Conservation (phyloP, 2,113 vertebrate genomes). For the Cathartes aura region DNA sequence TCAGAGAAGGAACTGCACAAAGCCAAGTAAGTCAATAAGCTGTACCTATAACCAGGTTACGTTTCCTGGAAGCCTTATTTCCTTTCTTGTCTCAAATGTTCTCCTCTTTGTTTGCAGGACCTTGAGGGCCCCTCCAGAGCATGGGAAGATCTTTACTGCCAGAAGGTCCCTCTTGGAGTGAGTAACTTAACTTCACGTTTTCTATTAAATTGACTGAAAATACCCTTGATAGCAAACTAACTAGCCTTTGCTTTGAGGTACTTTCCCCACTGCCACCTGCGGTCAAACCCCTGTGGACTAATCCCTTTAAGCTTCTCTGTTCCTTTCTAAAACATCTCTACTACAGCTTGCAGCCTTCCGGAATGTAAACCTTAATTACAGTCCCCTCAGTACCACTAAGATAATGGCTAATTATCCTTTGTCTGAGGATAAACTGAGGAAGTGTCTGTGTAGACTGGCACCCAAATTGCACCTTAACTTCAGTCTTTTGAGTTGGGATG, state of each 20-base stretch:
- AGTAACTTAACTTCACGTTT: constrained; percentile 66
- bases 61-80: neutral
- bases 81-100: neutral
- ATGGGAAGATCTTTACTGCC: constrained; percentile 89
- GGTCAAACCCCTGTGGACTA: neutral
- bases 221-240: neutral
- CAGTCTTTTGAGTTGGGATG: neutral
- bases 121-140: constrained; percentile 81
- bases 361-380: neutral
- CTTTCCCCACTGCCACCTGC: neutral
- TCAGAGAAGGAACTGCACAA: constrained; percentile 83
- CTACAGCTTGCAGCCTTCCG: neutral
- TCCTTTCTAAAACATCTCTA: neutral
- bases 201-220: neutral
- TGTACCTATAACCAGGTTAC: neutral
- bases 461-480: neutral
- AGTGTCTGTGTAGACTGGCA: neutral
- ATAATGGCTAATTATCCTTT: neutral
- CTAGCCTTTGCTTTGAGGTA: neutral
- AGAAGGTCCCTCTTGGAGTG: constrained; percentile 93
- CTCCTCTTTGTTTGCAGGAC: constrained; percentile 72
- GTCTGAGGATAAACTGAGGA: neutral
- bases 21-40: constrained; percentile 76
- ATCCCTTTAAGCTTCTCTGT: neutral
- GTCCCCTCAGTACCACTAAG: neutral